These are phyloP conservation scores for Triplophysa siluroides DNA, from an alignment of 2,113 vertebrate genomes.

Conservation along the genomic window DNA sequence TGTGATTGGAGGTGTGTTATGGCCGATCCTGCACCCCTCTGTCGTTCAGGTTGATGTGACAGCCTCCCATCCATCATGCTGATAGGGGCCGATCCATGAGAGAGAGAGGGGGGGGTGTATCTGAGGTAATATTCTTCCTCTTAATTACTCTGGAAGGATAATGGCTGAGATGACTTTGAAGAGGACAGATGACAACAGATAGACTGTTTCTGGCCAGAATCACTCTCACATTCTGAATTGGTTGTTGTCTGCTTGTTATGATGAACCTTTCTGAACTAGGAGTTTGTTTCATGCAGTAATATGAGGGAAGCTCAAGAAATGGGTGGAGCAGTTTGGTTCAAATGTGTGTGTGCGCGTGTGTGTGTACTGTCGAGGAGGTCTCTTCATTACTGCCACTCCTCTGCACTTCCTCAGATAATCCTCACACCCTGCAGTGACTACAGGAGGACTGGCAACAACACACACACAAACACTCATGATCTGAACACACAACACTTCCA, in stretches of 20 bases:
- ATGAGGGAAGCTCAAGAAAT: constrained; percentile 3
- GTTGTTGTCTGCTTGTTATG: background rate
- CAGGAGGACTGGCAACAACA: constrained; percentile 54
- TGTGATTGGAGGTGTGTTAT: constrained; percentile 41
- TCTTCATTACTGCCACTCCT: constrained; percentile 56
- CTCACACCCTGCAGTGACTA: constrained; percentile 53
- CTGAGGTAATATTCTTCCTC: constrained; percentile 70
- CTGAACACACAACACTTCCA: constrained; percentile 50
- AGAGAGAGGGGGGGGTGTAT: constrained; percentile 61
- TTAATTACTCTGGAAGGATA: constrained; percentile 74
- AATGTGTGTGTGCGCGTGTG: constrained; percentile 63
- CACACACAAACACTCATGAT: constrained; percentile 45
- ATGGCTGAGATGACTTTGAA: constrained; percentile 73
- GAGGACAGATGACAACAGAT: constrained; percentile 61
- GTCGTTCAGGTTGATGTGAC: constrained; percentile 70
- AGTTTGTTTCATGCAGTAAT: background rate
- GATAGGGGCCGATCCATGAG: constrained; percentile 62
- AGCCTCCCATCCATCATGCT: constrained; percentile 72
- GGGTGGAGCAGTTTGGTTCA: background rate
- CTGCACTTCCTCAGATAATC: constrained; percentile 60
- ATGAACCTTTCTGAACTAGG: background rate
- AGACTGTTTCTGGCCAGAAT: constrained; percentile 36
- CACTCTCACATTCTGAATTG: constrained; percentile 42
- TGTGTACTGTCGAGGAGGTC: constrained; percentile 55
- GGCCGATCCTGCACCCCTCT: constrained; percentile 4